A percentile compares a stretch with the other conserved stretches of the same genome.
Conservation (phyloP, 2,113 vertebrate genomes). For the Andinoacara biseriatus region DNA sequence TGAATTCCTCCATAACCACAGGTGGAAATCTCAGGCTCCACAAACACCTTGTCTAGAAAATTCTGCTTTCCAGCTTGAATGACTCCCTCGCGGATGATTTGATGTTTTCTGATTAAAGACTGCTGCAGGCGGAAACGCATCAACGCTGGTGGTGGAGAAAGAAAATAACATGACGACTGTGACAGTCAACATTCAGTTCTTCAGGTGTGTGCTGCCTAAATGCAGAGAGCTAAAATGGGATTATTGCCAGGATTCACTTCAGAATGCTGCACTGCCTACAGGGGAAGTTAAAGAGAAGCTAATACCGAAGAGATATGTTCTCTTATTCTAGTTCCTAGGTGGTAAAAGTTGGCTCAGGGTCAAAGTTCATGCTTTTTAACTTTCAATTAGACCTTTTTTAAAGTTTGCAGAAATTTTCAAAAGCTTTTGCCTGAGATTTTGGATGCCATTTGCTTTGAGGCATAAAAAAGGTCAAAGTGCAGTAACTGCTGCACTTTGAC, state of each 20-base stretch:
- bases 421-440: not conserved
- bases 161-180: not conserved
- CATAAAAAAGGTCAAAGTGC: not conserved
- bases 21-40: conserved; percentile 62
- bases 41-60: conserved; percentile 60
- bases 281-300: too few relatives aligned
- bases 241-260: too few relatives aligned
- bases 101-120: conserved; percentile 37
- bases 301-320: too few relatives aligned
- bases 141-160: conserved; percentile 40
- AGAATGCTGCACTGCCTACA: not conserved
- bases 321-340: too few relatives aligned
- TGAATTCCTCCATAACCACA: conserved; percentile 56
- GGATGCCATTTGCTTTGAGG: not conserved
- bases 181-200: not conserved
- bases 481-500: not conserved
- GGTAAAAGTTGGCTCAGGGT: not conserved
- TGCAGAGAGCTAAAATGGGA: not conserved
- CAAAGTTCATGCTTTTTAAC: not conserved
- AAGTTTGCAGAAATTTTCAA: not conserved
- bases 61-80: conserved; percentile 61
- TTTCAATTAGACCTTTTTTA: too few relatives aligned
- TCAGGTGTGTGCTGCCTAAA: not conserved
- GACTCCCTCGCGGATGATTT: conserved; percentile 69
- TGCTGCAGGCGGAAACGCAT: conserved; percentile 55